phyloP scores from a whole-genome alignment of 2,888 invertebrate genomes.

The Ectropis crepuscularia region DNA sequence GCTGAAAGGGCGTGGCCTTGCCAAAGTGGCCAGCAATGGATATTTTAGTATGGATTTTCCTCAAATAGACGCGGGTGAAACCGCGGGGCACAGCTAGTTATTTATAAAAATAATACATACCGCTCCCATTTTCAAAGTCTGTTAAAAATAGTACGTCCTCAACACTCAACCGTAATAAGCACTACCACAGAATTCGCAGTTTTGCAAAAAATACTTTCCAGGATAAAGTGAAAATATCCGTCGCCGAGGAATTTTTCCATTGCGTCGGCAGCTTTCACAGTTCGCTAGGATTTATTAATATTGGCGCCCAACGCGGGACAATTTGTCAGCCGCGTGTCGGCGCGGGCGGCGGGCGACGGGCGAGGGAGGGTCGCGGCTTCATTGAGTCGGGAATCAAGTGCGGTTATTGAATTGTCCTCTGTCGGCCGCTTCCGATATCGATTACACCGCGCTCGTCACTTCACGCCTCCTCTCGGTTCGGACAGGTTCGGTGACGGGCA shows the following conservation, averaged over 20 bases:
- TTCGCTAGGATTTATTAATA: slow-evolving; percentile 25
- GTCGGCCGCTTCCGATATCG: not conserved
- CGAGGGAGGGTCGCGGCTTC: not conserved
- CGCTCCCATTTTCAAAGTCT: no score
- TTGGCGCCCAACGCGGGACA: slow-evolving; percentile 25
- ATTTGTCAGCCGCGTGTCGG: slow-evolving; percentile 20
- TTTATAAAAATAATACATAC: no score
- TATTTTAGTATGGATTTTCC: no score
- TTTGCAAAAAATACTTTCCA: no score
- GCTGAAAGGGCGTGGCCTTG: no score
- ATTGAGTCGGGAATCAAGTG: not conserved
- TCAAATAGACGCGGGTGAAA: no score
- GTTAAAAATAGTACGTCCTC: no score
- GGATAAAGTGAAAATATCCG: slow-evolving; percentile 6
- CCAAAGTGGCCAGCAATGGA: no score
- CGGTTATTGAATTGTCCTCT: slow-evolving; percentile 9
- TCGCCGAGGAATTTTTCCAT: slow-evolving; percentile 18
- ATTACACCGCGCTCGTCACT: not conserved
- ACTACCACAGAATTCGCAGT: no score
- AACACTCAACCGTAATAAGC: no score
- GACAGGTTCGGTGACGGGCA: no score
- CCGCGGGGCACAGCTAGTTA: no score
- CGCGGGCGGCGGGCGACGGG: not conserved
- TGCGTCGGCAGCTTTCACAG: slow-evolving; percentile 13
- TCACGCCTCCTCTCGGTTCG: not conserved